Base-by-base conservation (phyloP, 2,113 vertebrate genomes). In the Microtus ochrogaster region DNA sequence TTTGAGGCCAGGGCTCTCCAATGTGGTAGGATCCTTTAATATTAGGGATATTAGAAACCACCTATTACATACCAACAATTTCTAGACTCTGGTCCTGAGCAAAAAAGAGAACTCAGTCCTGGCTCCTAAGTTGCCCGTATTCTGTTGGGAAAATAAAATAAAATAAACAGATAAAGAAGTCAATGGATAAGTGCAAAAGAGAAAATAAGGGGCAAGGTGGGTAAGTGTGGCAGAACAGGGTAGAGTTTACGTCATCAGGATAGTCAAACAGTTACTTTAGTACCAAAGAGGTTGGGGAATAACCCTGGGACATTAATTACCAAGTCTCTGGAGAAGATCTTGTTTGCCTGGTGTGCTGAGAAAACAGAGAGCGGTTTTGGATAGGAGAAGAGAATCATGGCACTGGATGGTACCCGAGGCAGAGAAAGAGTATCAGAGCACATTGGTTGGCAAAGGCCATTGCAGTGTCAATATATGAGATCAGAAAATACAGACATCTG, bases 31-130 rank as follows among this genome's bases (percentile, higher is more conserved):
- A 63, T 81, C n/a, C 10, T 13, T 89, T 94, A 66, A 70, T 58
- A 94, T n/a, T 79, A 91, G 83, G 28, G 63, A 58, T 68, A 91
- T 91, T 58, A 47, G 47, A 58, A 33, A 85, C 72, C 30, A 89
- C 28, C 17, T 49, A 49, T 49, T 49, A 72, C 24, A 12, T 72
- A 10, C 36, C 79, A 94, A n/a, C 52, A 92, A n/a, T 33, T 76
- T 90, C 66, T 28, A 68, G 63, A 88, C n/a, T 70, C 70, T 79
- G 55, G 76, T 63, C n/a, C 52, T 66, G 0, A 68, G 14, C 21
- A 82, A 5, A 28, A 41, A 84, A 70, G 7, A 83, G 24, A 84
- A 14, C 24, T 41, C 88, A 92, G 1, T 41, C 2, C 5, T n/a
- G 82, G 41, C 21, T 58, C 66, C n/a, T 55, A 52, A 61, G 14